phyloP scores from a whole-genome alignment of 2,888 invertebrate species.

The Pemphredon lugubris region DNA sequence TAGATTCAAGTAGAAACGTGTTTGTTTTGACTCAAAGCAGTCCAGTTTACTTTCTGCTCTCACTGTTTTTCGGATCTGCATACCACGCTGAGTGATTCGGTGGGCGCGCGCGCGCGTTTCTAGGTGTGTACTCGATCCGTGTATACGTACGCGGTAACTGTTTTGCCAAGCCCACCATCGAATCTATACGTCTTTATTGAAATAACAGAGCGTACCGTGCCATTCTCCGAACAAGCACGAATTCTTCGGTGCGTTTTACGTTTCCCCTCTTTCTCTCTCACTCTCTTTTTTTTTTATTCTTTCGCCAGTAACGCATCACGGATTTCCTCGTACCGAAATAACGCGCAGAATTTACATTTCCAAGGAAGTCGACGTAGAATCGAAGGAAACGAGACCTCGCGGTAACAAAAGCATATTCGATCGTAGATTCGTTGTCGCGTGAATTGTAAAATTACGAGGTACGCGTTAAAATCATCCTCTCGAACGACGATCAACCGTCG shows the following conservation, averaged over 20 bases:
- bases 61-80: slow-evolving; percentile 52
- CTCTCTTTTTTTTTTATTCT: not conserved
- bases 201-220: slow-evolving; percentile 51
- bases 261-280: not conserved
- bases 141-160: slow-evolving; percentile 10
- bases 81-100: slow-evolving; percentile 24
- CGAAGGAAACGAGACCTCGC: not conserved
- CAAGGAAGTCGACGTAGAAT: not conserved
- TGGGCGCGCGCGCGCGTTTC: slow-evolving; percentile 1
- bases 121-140: not conserved
- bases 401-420: slow-evolving; percentile 11
- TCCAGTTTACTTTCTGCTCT: slow-evolving; percentile 59
- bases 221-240: slow-evolving; percentile 23
- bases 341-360: not conserved
- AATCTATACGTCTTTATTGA: slow-evolving; percentile 52
- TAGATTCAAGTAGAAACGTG: slow-evolving; percentile 21
- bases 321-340: not conserved
- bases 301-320: not conserved
- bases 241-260: slow-evolving; percentile 16
- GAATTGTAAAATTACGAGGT: too few relatives aligned
- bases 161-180: slow-evolving; percentile 15
- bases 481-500: slow-evolving; percentile 11
- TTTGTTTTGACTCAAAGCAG: slow-evolving; percentile 53
- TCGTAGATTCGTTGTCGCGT: too few relatives aligned
- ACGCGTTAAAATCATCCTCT: too few relatives aligned